Percentiles rank a stretch among this genome's conserved stretches.
Evolutionary conservation across 2,888 invertebrate species (phyloP).

Genomic region (Tribolium freemani): DNA sequence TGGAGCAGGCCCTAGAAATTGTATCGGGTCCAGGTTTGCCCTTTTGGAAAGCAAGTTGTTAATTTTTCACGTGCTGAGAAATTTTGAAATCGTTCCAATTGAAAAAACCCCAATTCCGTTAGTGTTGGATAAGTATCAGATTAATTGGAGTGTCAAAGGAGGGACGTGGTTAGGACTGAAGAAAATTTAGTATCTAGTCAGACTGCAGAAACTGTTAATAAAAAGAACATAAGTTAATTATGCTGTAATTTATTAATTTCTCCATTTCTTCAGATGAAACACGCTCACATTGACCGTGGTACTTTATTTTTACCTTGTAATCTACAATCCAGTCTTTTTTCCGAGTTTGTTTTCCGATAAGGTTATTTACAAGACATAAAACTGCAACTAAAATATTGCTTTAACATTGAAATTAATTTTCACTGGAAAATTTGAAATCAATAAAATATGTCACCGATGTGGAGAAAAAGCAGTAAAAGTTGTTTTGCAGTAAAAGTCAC

Average conservation of each 20-base stretch:
- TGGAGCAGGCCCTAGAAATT: constrained; percentile 73
- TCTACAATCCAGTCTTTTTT: not conserved
- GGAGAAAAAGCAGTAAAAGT: not conserved
- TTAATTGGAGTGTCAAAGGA: constrained; percentile 52
- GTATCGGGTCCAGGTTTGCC: constrained; percentile 70
- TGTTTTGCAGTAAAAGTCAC: not conserved
- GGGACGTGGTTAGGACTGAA: constrained; percentile 60
- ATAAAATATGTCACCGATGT: not conserved
- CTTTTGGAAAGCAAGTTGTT: constrained; percentile 50
- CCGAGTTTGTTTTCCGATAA: not conserved
- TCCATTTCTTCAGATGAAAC: constrained; percentile 19
- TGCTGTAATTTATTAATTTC: no score
- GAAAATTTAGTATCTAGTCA: not conserved
- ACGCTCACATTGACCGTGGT: no score
- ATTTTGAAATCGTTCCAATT: constrained; percentile 49
- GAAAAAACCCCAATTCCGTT: constrained; percentile 51
- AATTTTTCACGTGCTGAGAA: constrained; percentile 47
- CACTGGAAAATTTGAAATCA: no score
- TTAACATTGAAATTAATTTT: no score
- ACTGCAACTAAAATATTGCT: not conserved
- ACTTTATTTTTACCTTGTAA: no score
- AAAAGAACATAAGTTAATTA: no score
- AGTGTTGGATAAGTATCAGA: constrained; percentile 34
- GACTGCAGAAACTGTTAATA: no score
- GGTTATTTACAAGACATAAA: not conserved